phyloP scores from a whole-genome alignment of 2,888 invertebrate genomes.

The Ceratothoa steindachneri region DNA sequence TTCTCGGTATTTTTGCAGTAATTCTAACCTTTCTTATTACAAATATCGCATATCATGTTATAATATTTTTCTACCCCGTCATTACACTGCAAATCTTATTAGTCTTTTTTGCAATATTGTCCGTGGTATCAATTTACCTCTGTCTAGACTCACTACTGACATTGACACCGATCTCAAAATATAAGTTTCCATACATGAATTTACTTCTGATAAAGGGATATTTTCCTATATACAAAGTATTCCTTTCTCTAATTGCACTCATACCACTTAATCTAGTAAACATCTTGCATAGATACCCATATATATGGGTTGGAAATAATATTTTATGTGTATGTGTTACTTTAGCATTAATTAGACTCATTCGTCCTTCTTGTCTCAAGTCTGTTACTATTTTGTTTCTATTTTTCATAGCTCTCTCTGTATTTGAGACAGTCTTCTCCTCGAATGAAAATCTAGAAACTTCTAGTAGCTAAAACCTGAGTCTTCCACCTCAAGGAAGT shows the following conservation, averaged over 20 bases:
- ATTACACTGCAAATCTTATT: not conserved
- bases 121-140: not conserved
- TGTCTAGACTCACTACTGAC: not conserved
- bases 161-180: not conserved
- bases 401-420: not conserved
- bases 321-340: not conserved
- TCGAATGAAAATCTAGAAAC: not conserved
- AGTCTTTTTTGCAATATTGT: not conserved
- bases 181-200: not conserved
- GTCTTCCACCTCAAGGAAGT: not conserved
- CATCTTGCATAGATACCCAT: not conserved
- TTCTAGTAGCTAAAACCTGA: not conserved
- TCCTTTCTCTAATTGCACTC: not conserved
- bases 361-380: not conserved
- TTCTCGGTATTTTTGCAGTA: not conserved
- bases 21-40: not conserved
- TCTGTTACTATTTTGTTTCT: not conserved
- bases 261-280: not conserved
- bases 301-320: not conserved
- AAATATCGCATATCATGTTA: not conserved
- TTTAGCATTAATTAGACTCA: not conserved
- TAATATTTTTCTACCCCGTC: not conserved
- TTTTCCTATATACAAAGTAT: not conserved
- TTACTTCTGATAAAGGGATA: not conserved
- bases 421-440: not conserved